Percentiles rank a stretch among this genome's conserved stretches.
phyloP scores from a whole-genome alignment of 2,797 vertebrate genomes.

The Chiropotes sagulatus region DNA sequence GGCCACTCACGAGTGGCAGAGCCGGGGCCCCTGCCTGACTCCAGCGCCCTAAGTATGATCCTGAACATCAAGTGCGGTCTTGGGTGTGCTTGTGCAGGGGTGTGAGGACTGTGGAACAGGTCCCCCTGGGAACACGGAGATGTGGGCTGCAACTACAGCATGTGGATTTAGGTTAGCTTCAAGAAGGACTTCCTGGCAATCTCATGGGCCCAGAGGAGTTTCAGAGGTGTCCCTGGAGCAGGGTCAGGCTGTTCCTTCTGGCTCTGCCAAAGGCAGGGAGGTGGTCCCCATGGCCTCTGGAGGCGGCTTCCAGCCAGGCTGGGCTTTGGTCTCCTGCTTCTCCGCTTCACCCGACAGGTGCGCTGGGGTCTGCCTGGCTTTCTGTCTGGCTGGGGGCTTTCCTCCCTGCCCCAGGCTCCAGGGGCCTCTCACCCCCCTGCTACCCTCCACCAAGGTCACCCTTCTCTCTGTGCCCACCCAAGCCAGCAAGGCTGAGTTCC shows the following conservation, averaged over 20 bases:
- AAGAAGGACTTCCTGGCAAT: neutral
- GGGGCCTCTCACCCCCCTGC: neutral
- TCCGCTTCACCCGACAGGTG: no score
- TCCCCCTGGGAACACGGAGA: no score
- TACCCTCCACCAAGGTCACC: neutral
- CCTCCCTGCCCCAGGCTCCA: neutral
- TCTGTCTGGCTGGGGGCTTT: neutral
- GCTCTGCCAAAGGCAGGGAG: neutral
- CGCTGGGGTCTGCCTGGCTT: neutral
- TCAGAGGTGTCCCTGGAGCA: neutral
- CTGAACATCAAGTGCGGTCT: fast-evolving
- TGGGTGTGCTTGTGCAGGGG: neutral
- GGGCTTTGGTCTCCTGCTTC: no score
- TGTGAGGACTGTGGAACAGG: neutral
- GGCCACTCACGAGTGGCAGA: neutral
- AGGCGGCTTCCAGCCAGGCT: neutral
- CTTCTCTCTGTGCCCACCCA: neutral
- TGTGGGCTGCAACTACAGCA: neutral
- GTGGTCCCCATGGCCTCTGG: neutral
- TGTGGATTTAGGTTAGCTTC: neutral
- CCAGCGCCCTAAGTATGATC: neutral
- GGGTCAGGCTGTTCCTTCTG: neutral
- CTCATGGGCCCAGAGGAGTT: neutral
- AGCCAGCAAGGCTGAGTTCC: neutral
- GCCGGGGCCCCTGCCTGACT: no score